Base-by-base conservation (phyloP, 2,113 vertebrate genomes). In the Poicephalus meyeri region DNA sequence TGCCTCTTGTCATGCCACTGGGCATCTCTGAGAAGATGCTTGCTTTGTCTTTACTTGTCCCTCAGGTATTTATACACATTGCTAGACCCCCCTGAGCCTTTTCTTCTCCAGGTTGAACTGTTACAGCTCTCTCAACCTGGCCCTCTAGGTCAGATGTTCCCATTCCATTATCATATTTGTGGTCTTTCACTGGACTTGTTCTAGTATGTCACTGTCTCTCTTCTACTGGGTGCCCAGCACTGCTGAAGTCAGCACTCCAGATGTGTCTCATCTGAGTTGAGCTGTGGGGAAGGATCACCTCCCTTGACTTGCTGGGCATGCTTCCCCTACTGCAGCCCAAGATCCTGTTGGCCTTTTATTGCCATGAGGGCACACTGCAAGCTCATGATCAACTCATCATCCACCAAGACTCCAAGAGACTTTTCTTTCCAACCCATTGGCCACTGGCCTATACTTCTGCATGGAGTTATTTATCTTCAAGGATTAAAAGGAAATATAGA, bases 381-480 rank as follows among this genome's bases (percentile, higher is more conserved):
- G 7, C 13, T 82, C 20, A 2, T 21, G 15, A 39, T 12, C 26
- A 72, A 2, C 15, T 18, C 47, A 20, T 28, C 29, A 16, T 50
- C 6, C 18, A 23, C 2, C 1, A 50, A 6, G 12, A 41, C 16
- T 52, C 19, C 1, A 1, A 66, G 6, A 7, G 29, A 63, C 1
- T 37, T 79, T 53, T 42, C 23, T 68, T 92, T 72, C 20, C 28
- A 86, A 15, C 3, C 8, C 33, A 18, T 26, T 55, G 18, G 7
- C 2, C 16, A 7, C 33, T 46, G 12, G 3, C 17, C 13, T 19
- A 8, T 76, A 39, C 29, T 68, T 35, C 42, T 72, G 3, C 0
- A 0, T 47, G 23, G 29, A 68, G 7, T 33, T 61, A 37, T 29
- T 80, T 17, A 16, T 19, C 33, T 50, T 55, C 44, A 81, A 46